phyloP scores from a whole-genome alignment of 2,888 invertebrate genomes.

The Panzeria rudis region DNA sequence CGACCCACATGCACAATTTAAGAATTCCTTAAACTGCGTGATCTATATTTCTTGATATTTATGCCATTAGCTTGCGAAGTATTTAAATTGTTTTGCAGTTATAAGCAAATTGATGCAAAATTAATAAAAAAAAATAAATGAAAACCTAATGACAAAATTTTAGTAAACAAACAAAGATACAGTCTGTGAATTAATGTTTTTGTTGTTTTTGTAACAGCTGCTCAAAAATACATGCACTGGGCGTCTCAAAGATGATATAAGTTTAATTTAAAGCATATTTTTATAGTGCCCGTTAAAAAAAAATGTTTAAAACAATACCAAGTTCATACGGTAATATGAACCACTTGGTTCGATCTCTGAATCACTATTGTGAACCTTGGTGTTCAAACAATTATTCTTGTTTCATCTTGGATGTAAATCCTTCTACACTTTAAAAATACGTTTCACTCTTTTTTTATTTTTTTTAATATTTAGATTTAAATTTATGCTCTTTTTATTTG shows the following conservation, averaged over 20 bases:
- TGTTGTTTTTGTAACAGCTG: constrained; percentile 31
- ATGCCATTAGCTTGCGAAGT: background rate
- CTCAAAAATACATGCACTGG: background rate
- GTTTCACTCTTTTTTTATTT: no score
- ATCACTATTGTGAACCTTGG: no score
- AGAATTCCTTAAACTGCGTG: background rate
- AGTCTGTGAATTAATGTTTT: background rate
- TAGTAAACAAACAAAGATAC: constrained; percentile 29
- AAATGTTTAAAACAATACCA: no score
- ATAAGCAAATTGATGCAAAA: constrained; percentile 49
- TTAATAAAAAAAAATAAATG: constrained; percentile 51
- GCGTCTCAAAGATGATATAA: constrained; percentile 6
- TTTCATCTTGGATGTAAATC: no score
- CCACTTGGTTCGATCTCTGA: no score
- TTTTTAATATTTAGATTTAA: no score
- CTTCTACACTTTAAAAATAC: no score
- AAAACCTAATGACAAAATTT: constrained; percentile 38
- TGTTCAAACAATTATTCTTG: no score
- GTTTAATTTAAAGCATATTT: background rate
- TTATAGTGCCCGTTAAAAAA: background rate
- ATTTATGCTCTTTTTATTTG: no score
- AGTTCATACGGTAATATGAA: no score
- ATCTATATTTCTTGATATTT: background rate
- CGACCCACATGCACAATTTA: constrained; percentile 1
- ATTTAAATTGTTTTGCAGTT: background rate